phyloP scores from a whole-genome alignment of 2,113 vertebrate genomes.

The Mesocricetus auratus region DNA sequence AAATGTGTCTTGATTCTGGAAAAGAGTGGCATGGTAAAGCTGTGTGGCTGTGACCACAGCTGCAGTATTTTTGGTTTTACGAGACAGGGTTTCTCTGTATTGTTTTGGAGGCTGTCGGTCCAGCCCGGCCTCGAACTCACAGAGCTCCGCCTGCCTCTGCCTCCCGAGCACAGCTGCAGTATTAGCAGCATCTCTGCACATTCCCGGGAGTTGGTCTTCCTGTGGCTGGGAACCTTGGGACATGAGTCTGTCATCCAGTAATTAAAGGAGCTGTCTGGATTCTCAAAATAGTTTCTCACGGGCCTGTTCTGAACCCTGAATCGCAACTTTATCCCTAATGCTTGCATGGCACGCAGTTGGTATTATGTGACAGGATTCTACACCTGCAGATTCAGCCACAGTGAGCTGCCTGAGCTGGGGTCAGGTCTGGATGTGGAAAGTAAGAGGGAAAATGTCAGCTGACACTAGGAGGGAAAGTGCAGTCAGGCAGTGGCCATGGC shows the following conservation, averaged over 20 bases:
- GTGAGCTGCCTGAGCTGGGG: background rate
- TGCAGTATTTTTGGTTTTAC: no score
- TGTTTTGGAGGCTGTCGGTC: no score
- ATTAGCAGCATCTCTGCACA: background rate
- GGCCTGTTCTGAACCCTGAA: background rate
- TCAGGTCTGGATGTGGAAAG: accelerated
- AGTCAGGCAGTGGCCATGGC: no score
- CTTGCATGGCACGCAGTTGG: background rate
- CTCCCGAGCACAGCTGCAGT: background rate
- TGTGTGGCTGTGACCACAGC: background rate
- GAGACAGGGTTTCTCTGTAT: no score
- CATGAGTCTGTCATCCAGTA: background rate
- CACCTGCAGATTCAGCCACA: background rate
- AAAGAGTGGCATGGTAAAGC: background rate
- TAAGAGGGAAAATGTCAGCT: background rate
- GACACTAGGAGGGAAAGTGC: background rate
- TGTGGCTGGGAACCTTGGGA: no score
- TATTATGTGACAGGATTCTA: background rate
- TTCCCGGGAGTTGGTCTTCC: background rate
- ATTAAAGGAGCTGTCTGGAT: background rate
- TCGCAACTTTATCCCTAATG: background rate
- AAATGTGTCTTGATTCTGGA: background rate
- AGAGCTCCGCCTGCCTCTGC: no score
- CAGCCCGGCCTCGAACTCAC: no score
- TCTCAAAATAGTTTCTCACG: background rate